phyloP scores from a whole-genome alignment of 2,888 invertebrate species.

The Harpalus rubripes region DNA sequence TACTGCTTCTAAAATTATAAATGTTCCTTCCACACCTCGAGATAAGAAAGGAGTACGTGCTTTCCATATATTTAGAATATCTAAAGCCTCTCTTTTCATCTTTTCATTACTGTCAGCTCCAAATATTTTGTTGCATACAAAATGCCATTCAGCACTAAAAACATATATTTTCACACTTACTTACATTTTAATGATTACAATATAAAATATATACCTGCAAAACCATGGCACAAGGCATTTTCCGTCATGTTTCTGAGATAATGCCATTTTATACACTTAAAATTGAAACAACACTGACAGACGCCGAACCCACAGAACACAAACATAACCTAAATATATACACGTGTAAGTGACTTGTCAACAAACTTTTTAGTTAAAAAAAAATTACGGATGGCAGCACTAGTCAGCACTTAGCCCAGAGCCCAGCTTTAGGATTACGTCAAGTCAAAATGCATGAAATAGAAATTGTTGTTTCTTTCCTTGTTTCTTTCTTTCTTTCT shows the following conservation, averaged over 20 bases:
- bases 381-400: conserved; percentile 29
- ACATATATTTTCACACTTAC: conserved; percentile 50
- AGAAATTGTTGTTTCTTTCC: neutral
- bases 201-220: conserved; percentile 73
- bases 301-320: neutral
- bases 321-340: neutral
- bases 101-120: conserved; percentile 72
- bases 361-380: neutral
- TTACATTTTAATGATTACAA: conserved; percentile 27
- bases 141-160: conserved; percentile 79
- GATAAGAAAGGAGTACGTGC: conserved; percentile 80
- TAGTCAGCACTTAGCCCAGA: neutral
- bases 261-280: conserved; percentile 72
- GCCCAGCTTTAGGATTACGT: neutral
- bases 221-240: conserved; percentile 76
- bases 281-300: neutral
- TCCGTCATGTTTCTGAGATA: conserved; percentile 73
- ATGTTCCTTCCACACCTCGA: conserved; percentile 82
- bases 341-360: neutral
- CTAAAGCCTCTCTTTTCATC: conserved; percentile 77
- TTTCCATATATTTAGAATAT: conserved; percentile 81
- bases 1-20: conserved; percentile 80
- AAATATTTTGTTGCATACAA: conserved; percentile 78
- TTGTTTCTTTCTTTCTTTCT: neutral
- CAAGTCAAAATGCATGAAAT: conserved; percentile 4